phyloP scores from a whole-genome alignment of 1,140 invertebrate genomes.

The Asbolus verrucosus region DNA sequence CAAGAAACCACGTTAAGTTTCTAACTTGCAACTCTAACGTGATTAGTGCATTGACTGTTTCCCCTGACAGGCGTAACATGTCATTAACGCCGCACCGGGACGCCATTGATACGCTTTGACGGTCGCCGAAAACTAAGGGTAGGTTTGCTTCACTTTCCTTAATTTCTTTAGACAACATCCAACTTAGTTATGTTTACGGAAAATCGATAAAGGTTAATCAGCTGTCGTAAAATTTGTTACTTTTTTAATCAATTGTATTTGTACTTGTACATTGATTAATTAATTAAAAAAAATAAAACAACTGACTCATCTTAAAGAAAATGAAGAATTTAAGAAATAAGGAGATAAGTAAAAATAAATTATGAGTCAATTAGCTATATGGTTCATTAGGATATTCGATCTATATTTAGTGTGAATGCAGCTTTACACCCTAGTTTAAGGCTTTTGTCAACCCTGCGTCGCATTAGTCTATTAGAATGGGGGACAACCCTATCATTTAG shows the following conservation, averaged over 20 bases:
- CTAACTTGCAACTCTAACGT: constrained; percentile 42
- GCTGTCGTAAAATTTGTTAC: too few relatives aligned
- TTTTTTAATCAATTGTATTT: too few relatives aligned
- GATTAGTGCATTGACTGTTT: constrained; percentile 48
- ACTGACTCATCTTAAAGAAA: too few relatives aligned
- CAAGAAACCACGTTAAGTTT: constrained; percentile 16
- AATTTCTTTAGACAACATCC: constrained; percentile 7
- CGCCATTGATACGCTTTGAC: constrained; percentile 41
- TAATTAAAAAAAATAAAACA: too few relatives aligned
- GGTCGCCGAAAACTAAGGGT: constrained; percentile 30
- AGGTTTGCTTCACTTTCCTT: constrained; percentile 2
- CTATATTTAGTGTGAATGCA: constrained; percentile 13
- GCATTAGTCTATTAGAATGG: constrained; percentile 59
- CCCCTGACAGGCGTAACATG: constrained; percentile 47
- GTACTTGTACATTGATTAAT: too few relatives aligned
- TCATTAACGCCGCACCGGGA: constrained; percentile 44
- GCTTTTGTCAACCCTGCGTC: constrained; percentile 54
- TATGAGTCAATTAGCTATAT: constrained; percentile 8
- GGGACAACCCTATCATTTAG: constrained; percentile 60
- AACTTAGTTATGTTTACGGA: neutral
- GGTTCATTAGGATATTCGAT: constrained; percentile 7
- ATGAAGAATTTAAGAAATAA: too few relatives aligned
- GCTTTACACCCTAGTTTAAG: constrained; percentile 56
- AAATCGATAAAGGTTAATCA: neutral
- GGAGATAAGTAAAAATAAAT: neutral